phyloP scores from a whole-genome alignment of 2,113 vertebrate species.

The Haemorhous mexicanus region DNA sequence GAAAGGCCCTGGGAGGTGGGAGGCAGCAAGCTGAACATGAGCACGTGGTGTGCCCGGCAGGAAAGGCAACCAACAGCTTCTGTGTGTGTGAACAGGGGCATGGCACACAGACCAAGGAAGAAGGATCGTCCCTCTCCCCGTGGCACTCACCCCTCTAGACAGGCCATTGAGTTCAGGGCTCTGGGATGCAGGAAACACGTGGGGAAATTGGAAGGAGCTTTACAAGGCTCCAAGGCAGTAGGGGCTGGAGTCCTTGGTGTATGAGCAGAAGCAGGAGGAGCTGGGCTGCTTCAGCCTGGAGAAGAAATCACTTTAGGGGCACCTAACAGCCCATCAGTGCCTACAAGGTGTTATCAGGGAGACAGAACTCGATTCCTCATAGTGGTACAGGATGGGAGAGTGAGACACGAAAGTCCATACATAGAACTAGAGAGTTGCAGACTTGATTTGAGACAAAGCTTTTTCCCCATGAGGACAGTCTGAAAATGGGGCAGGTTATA shows the following conservation, averaged over 20 bases:
- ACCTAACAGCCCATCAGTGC: background rate
- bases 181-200: background rate
- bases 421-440: background rate
- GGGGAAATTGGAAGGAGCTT: background rate
- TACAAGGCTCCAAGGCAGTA: background rate
- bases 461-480: background rate
- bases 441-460: background rate
- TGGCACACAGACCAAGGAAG: background rate
- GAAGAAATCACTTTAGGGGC: background rate
- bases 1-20: background rate
- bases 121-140: rapidly evolving
- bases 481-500: background rate
- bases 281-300: background rate
- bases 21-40: background rate
- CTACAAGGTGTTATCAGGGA: rapidly evolving
- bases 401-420: background rate
- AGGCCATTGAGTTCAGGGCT: background rate
- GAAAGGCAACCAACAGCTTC: background rate
- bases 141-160: background rate
- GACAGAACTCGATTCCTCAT: background rate
- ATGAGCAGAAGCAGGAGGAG: background rate
- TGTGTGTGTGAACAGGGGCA: background rate
- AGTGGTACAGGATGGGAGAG: background rate
- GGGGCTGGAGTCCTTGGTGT: rapidly evolving
- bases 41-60: rapidly evolving